Evolutionary conservation across 2,888 invertebrate species (phyloP).

Genomic region (Calameuta pallipes): DNA sequence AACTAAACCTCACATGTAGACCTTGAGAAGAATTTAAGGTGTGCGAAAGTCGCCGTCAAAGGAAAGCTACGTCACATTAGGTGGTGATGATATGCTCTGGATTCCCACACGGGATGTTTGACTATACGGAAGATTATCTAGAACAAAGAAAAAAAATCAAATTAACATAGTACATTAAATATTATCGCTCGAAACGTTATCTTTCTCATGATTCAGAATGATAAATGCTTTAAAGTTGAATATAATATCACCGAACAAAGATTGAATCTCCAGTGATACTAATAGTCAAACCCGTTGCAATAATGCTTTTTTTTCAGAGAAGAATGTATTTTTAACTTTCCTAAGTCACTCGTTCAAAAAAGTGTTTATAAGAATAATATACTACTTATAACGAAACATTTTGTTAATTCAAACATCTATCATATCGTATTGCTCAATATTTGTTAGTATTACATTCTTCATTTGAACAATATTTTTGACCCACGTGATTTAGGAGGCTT

Average conservation of each 20-base stretch:
- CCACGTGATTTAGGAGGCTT: neutral
- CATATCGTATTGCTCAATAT: too few species aligned
- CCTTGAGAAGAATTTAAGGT: constrained; percentile 42
- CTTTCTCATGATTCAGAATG: neutral
- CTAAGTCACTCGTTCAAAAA: neutral
- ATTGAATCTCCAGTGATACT: neutral
- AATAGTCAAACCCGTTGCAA: neutral
- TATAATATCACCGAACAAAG: neutral
- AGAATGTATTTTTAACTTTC: neutral
- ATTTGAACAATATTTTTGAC: neutral
- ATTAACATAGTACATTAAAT: neutral
- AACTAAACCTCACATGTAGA: constrained; percentile 51
- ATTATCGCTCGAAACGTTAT: neutral
- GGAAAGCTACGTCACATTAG: constrained; percentile 61
- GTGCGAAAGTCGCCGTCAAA: constrained; percentile 50
- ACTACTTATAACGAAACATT: neutral
- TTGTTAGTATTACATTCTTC: too few species aligned
- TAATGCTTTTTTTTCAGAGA: neutral
- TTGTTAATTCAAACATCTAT: neutral
- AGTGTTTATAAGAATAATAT: neutral
- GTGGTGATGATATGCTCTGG: constrained; percentile 61
- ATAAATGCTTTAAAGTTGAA: neutral
- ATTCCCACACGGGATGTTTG: constrained; percentile 49
- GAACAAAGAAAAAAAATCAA: constrained; percentile 27
- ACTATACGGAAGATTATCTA: constrained; percentile 62